phyloP scores from a whole-genome alignment of 2,888 invertebrate genomes.

The Habrosyne pyritoides region DNA sequence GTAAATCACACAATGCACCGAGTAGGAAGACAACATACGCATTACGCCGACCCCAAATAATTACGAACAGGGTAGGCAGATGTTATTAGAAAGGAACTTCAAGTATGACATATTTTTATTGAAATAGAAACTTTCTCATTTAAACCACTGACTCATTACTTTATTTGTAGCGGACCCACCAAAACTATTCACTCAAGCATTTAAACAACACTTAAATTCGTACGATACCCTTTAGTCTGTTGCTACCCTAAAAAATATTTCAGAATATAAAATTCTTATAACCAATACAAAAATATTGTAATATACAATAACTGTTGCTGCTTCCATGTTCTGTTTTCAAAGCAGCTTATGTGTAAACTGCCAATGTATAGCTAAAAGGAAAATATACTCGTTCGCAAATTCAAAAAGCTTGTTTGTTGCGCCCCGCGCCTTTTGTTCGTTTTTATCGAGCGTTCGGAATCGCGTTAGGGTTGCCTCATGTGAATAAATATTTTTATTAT shows the following conservation, averaged over 20 bases:
- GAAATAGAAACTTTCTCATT: no score
- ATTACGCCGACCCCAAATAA: no score
- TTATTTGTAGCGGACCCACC: no score
- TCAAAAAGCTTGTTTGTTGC: constrained; percentile 27
- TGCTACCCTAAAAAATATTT: not conserved
- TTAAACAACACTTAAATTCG: no score
- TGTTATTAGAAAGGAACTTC: no score
- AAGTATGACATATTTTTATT: no score
- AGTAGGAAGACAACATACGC: no score
- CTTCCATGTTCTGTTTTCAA: not conserved
- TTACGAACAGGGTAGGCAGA: no score
- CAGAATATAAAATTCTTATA: not conserved
- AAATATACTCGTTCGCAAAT: constrained; percentile 28
- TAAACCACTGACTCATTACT: no score
- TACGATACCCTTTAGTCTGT: not conserved
- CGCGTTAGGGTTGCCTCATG: constrained; percentile 34
- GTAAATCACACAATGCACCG: no score
- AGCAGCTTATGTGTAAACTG: not conserved
- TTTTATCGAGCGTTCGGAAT: constrained; percentile 31
- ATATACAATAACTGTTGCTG: not conserved
- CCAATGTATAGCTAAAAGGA: not conserved
- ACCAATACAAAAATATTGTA: not conserved
- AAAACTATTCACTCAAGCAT: no score
- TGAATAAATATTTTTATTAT: constrained; percentile 29
- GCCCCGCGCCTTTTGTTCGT: constrained; percentile 34